A percentile compares a stretch with the other conserved stretches of the same genome.
Evolutionary conservation across 2,797 vertebrate genomes (phyloP).

Genomic region (Coracias cyanogaster): DNA sequence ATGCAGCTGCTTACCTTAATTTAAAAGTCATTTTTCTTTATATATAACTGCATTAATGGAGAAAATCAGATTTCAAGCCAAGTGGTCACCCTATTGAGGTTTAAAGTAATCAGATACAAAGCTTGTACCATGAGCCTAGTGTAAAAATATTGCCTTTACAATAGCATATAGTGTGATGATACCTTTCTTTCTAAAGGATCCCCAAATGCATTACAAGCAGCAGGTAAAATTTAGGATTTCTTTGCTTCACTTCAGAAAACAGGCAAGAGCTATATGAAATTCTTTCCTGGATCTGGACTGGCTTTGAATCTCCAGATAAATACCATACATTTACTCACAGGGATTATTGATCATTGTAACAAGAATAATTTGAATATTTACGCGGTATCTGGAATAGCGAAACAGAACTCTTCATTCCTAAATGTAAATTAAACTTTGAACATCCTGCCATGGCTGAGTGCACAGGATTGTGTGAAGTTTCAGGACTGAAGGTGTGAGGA

Average conservation of each 20-base stretch:
- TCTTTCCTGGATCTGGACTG: not conserved
- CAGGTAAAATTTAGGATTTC: not conserved
- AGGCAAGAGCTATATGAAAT: not conserved
- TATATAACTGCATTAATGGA: slow-evolving; percentile 67
- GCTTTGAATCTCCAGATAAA: not conserved
- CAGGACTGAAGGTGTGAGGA: not conserved
- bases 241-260: not conserved
- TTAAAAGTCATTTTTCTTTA: slow-evolving; percentile 72
- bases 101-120: slow-evolving; percentile 61
- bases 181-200: not conserved
- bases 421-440: not conserved
- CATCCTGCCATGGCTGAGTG: not conserved
- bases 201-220: not conserved
- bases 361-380: slow-evolving; percentile 5
- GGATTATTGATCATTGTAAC: not conserved
- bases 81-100: slow-evolving; percentile 63
- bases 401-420: not conserved
- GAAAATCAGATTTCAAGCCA: slow-evolving; percentile 73
- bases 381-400: not conserved
- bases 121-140: not conserved
- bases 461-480: not conserved
- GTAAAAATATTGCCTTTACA: not conserved
- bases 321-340: not conserved
- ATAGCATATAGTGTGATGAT: not conserved
- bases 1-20: slow-evolving; percentile 62